Evolutionary conservation across 2,888 invertebrate genomes (phyloP), one percentile per base, ranked within the genome.

Genomic region (Oscheius sp.): DNA sequence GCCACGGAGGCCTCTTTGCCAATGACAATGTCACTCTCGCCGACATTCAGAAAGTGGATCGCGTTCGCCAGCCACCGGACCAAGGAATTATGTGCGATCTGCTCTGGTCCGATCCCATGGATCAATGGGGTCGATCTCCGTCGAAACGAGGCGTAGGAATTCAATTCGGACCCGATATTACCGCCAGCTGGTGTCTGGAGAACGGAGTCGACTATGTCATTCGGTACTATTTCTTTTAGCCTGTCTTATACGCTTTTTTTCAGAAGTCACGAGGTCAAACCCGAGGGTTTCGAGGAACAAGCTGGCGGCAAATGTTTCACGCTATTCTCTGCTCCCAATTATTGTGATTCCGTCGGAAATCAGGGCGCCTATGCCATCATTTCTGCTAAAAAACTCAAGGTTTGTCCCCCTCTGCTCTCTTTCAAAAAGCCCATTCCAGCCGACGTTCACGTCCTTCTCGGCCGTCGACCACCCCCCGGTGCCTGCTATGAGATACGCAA

Each of bases 321-420:
- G 10, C 96, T 99, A 63, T 99, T 99, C 92, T 97, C 97, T 1
- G 99, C 99, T 85, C 99, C 99, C 81, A 99, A 99, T 90, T 99
- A 99, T 92, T 99, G 98, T 60, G 85, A 87, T 76, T 79, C 96
- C 75, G 97, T 99, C 95, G 96, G 96, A 87, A 99, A 99, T 92
- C 93, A 94, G 91, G 99, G 98, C 89, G 97, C 99, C 87, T 98
- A 95, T 91, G 96, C 99, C 89, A 96, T 93, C 84, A 93, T 99
- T 90, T 94, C 93, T 80, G 99, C 98, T 0, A 84, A 86, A 70
- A 80, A 85, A 55, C 78, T 87, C 42, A 77, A 77, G 75, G 79
- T 80, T 29, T 29, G 68, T 48, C 62, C 37, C 21, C 1, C 33
- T 47, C 10, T 55, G 62, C 29, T 32, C 13, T 51, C 42, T 77